Conservation (phyloP, 1,140 invertebrate species). For the Zaprionus capensis region DNA sequence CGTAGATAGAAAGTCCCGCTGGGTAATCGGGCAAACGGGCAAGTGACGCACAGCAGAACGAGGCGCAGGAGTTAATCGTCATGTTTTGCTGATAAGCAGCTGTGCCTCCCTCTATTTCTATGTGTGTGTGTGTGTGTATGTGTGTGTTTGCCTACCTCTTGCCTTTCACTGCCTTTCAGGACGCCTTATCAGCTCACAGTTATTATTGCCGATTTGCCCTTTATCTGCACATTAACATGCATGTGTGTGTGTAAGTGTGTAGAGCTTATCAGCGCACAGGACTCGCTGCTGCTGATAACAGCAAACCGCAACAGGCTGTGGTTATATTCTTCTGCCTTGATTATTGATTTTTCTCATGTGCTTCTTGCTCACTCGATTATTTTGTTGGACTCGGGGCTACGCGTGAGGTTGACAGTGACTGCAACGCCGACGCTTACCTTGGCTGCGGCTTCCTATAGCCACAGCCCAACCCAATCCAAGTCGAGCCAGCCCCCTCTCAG, state of each 20-base stretch:
- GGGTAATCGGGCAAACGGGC: constrained; percentile 6
- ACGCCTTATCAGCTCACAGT: constrained; percentile 32
- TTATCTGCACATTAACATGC: constrained; percentile 23
- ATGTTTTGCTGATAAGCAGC: constrained; percentile 32
- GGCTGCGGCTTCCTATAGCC: constrained; percentile 47
- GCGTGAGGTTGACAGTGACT: constrained; percentile 12
- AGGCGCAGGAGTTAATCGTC: constrained; percentile 45
- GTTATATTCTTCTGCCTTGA: not conserved
- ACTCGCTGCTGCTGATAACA: constrained; percentile 33
- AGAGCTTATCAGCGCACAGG: constrained; percentile 34
- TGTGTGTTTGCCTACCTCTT: constrained; percentile 19
- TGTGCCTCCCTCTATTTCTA: constrained; percentile 9
- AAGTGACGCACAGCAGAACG: constrained; percentile 15
- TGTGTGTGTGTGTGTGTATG: constrained; percentile 25
- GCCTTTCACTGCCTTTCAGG: constrained; percentile 14
- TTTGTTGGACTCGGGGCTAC: not conserved
- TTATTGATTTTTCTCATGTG: constrained; percentile 17
- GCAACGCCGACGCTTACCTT: constrained; percentile 41
- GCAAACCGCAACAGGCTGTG: constrained; percentile 9
- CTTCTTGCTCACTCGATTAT: not conserved
- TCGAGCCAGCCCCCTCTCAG: constrained; percentile 15
- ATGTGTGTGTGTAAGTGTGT: constrained; percentile 4
- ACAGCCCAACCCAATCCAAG: not conserved
- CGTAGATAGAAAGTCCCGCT: constrained; percentile 14
- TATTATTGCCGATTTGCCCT: constrained; percentile 38